Percentiles rank a stretch among this genome's conserved stretches.
These are phyloP conservation scores for Ctenodactylus gundi DNA, from an alignment of 2,113 vertebrate genomes.

Conservation along the genomic window DNA sequence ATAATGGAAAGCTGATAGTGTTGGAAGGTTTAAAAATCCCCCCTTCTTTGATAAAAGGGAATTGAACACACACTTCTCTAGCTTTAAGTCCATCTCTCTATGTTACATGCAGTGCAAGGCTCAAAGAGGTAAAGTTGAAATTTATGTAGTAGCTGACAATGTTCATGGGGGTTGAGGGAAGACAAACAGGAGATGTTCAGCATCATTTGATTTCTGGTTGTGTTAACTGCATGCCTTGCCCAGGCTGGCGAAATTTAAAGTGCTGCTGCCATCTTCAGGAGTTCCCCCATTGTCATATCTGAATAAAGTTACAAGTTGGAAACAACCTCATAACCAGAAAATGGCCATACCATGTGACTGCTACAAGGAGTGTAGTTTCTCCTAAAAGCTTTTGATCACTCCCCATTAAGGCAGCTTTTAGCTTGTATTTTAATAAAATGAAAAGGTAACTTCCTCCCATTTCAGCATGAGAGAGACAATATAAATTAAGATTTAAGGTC, in stretches of 20 bases:
- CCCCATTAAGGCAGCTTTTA: neutral
- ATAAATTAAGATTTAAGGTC: neutral
- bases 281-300: constrained; percentile 31
- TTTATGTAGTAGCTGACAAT: neutral
- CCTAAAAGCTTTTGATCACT: neutral
- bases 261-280: constrained; percentile 88
- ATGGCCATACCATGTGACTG: neutral
- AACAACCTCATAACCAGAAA: neutral
- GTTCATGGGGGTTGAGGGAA: neutral
- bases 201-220: constrained; percentile 21
- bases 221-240: constrained; percentile 28
- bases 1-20: neutral
- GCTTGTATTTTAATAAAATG: neutral
- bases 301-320: neutral
- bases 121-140: constrained; percentile 1
- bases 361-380: neutral
- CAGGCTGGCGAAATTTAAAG: constrained; percentile 81
- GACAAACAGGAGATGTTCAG: neutral
- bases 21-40: constrained; percentile 14
- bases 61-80: neutral
- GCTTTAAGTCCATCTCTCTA: neutral
- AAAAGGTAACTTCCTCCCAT: neutral
- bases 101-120: constrained; percentile 1
- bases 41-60: constrained; percentile 34
- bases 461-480: neutral